Base-by-base conservation (phyloP, 2,888 invertebrate species). In the Saturnia japonica region DNA sequence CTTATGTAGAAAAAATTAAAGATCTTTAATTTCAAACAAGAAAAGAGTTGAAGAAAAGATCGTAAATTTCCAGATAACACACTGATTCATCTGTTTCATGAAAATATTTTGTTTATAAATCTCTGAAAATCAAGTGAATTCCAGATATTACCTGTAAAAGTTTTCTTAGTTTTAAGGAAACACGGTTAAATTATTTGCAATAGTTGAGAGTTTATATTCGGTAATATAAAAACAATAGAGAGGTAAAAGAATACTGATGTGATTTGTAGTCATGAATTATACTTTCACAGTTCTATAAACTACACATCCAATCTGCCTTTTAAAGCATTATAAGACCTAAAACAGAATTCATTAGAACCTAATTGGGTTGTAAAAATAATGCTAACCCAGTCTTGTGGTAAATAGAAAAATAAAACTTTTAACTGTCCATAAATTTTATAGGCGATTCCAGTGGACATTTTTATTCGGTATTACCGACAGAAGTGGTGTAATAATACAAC, bases 351-450 rank as follows among this genome's bases (percentile, higher is more conserved):
- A 45, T 68, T 42, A 68, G n/a, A 45, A 62, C 66, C 69, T 62
- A 68, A 67, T 54, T 42, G 69, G 25, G 57, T 34, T 19, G 9
- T 68, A 54, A 71, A 71, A 71, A 22, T 51, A 60, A 64, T 69
- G 62, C 62, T 25, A 47, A 54, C 68, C 51, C 62, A 51, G 40
- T 68, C 42, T 28, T 62, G 64, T 60, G 68, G 70, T 51, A 72
- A 71, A 70, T 67, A 72, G 14, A 16, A 68, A 67, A 71, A 69
- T 68, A 34, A 67, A 75, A 68, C 9, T 60, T 67, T 28, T 69
- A 57, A 70, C 67, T 69, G 69, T 67, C 51, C 68, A 70, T 72
- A 67, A 67, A 70, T 67, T 67, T 54, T 57, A 67, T 42, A 51
- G 40, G 14, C 67, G 34, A 66, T 42, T 22, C 51, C 67, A 62